These are phyloP conservation scores for Ctenodactylus gundi DNA, from an alignment of 2,113 vertebrate genomes.

Conservation along the genomic window DNA sequence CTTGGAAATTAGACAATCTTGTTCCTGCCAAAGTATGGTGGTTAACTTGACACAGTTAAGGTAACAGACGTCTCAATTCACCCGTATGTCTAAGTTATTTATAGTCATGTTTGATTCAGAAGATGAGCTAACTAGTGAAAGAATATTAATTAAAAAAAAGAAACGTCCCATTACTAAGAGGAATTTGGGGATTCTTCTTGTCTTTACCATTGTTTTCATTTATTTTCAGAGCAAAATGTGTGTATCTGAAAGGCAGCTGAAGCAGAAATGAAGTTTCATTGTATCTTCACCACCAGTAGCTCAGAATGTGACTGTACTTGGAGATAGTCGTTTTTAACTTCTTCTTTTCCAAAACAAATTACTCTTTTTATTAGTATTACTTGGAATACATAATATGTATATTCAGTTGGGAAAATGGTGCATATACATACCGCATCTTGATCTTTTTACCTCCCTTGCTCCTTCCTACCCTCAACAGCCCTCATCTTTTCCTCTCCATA, in stretches of 20 bases:
- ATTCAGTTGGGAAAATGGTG: no score
- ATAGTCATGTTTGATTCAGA: background rate
- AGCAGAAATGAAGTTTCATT: background rate
- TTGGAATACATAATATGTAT: no score
- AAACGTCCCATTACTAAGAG: background rate
- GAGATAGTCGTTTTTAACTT: no score
- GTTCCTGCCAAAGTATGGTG: background rate
- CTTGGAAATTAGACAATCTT: background rate
- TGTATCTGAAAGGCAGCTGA: background rate
- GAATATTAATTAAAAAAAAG: constrained; percentile 44
- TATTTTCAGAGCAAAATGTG: background rate
- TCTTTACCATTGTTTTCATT: background rate
- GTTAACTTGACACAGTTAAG: background rate
- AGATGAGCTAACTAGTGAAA: background rate
- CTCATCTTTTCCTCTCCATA: no score
- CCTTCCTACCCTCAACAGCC: no score
- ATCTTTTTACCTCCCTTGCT: no score
- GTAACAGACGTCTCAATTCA: background rate
- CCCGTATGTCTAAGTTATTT: background rate
- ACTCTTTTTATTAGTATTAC: no score
- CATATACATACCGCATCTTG: no score
- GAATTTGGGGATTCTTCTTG: background rate
- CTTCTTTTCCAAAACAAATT: no score
- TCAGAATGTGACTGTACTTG: background rate
- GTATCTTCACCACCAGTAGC: background rate